A percentile compares a stretch with the other conserved stretches of the same genome.
Conservation (phyloP, 2,797 vertebrate species). For the Phrynocephalus vlangalii region DNA sequence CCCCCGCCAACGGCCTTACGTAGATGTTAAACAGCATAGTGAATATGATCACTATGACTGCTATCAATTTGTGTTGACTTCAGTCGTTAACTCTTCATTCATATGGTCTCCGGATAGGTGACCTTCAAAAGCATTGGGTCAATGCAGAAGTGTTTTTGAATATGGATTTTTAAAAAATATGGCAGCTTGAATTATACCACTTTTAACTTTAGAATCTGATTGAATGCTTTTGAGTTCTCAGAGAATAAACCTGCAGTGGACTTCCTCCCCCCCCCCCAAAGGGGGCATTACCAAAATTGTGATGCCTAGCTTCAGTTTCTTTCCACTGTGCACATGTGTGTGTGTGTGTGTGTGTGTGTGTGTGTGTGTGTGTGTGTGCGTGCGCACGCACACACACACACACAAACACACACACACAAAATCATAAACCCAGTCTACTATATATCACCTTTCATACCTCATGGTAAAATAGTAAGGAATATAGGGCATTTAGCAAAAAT, state of each 20-base stretch:
- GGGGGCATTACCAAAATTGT: not conserved
- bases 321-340: not conserved
- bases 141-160: not conserved
- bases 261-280: not conserved
- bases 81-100: not conserved
- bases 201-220: not conserved
- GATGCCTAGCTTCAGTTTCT: not conserved
- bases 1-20: no score
- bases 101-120: not conserved
- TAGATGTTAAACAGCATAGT: no score
- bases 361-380: no score
- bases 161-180: not conserved
- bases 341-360: no score
- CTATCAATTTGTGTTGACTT: not conserved
- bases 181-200: not conserved
- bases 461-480: not conserved
- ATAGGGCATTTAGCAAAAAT: not conserved
- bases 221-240: not conserved
- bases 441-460: no score
- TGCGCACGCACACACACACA: no score
- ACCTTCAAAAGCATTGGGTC: not conserved
- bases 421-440: no score
- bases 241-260: not conserved
- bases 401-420: no score
- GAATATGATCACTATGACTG: not conserved